Evolutionary conservation across 1,140 invertebrate genomes (phyloP).

Genomic region (Trinorchestia longiramus): DNA sequence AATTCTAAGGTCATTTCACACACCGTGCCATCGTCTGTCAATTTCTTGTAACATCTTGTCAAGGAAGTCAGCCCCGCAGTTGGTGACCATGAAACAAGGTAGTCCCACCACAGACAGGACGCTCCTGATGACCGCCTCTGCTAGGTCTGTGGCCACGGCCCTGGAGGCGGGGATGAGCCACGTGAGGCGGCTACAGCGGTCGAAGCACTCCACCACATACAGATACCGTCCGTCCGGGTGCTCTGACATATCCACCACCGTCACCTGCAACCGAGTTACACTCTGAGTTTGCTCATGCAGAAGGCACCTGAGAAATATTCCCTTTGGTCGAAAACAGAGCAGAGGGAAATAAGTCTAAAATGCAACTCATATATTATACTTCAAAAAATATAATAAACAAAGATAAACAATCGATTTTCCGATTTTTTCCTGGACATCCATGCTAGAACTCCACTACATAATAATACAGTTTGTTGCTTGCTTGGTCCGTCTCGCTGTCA

Average conservation of each 20-base stretch:
- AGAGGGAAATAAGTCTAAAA: neutral
- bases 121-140: slow-evolving; percentile 40
- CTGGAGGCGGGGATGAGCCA: slow-evolving; percentile 15
- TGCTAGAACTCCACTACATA: too few relatives aligned
- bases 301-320: neutral
- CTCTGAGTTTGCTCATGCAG: neutral
- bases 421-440: too few relatives aligned
- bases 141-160: slow-evolving; percentile 11
- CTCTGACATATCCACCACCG: slow-evolving; percentile 25
- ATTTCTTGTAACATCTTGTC: slow-evolving; percentile 25
- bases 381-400: too few relatives aligned
- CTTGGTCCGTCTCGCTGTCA: too few relatives aligned
- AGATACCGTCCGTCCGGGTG: slow-evolving; percentile 26
- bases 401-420: too few relatives aligned
- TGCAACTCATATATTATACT: too few relatives aligned
- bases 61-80: slow-evolving; percentile 37
- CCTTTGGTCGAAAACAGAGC: neutral
- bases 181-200: slow-evolving; percentile 53
- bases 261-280: neutral
- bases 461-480: too few relatives aligned
- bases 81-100: slow-evolving; percentile 48
- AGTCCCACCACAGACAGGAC: slow-evolving; percentile 17
- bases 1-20: neutral
- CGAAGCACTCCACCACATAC: slow-evolving; percentile 43
- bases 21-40: slow-evolving; percentile 42